Percentiles rank a stretch among this genome's conserved stretches.
These are phyloP conservation scores for Denticeps clupeoides DNA, from an alignment of 2,797 vertebrate species.

Conservation along the genomic window DNA sequence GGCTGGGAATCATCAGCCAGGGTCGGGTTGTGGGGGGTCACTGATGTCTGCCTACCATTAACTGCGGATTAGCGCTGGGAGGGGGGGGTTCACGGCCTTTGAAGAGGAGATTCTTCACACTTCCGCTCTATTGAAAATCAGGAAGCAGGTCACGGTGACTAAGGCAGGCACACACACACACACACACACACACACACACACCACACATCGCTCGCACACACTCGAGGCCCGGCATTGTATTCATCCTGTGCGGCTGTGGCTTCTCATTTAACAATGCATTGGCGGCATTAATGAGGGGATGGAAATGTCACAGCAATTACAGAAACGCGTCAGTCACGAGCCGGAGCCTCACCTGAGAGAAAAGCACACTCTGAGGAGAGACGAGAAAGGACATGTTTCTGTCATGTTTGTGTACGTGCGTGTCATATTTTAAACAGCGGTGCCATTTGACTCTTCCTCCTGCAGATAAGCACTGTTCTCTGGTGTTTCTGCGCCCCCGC, in stretches of 20 bases:
- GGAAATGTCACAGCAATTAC: background rate
- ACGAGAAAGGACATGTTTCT: no score
- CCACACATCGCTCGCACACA: background rate
- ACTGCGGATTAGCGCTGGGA: slow-evolving; percentile 53
- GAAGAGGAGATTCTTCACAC: slow-evolving; percentile 45
- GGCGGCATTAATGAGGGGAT: background rate
- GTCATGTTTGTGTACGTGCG: no score
- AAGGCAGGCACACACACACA: slow-evolving; percentile 25
- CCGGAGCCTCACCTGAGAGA: background rate
- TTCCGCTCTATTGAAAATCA: slow-evolving; percentile 34
- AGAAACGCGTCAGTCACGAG: background rate
- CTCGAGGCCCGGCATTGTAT: background rate
- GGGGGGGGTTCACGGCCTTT: slow-evolving; percentile 42
- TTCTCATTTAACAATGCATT: background rate
- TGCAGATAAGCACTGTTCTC: no score
- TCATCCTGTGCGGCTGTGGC: no score
- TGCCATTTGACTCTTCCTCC: no score
- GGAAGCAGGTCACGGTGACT: slow-evolving; percentile 28
- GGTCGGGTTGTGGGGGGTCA: slow-evolving; percentile 28
- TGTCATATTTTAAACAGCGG: no score
- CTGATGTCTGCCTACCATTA: slow-evolving; percentile 44
- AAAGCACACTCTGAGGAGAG: no score
- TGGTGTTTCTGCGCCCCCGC: no score
- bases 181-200: slow-evolving; percentile 11
- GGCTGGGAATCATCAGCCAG: background rate